Evolutionary conservation across 2,888 invertebrate species (phyloP).

Genomic region (Athrips mouffetella): DNA sequence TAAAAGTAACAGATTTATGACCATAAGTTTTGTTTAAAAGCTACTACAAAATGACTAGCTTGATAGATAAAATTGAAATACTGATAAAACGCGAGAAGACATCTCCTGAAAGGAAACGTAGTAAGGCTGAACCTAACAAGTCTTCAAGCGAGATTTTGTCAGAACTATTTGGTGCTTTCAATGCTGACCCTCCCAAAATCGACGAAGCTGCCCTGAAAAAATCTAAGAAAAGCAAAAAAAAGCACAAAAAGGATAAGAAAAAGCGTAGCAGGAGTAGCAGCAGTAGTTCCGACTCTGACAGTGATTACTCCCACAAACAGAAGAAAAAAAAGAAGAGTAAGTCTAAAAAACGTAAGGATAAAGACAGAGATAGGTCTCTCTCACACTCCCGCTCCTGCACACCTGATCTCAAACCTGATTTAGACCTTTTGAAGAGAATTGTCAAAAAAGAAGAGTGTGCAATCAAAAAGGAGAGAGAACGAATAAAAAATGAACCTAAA

Average conservation of each 20-base stretch:
- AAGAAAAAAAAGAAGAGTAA: conserved; percentile 79
- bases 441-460: conserved; percentile 38
- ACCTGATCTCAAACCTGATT: conserved; percentile 46
- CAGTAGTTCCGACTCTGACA: conserved; percentile 57
- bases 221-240: conserved; percentile 78
- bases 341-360: conserved; percentile 49
- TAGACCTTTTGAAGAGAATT: conserved; percentile 29
- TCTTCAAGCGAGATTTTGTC: conserved; percentile 89
- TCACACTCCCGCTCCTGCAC: conserved; percentile 43
- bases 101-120: conserved; percentile 58
- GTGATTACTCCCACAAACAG: conserved; percentile 73
- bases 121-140: conserved; percentile 72
- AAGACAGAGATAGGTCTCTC: conserved; percentile 37
- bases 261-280: conserved; percentile 66
- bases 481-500: conserved; percentile 34
- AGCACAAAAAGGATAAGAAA: conserved; percentile 80
- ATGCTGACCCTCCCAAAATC: conserved; percentile 83
- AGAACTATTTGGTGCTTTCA: conserved; percentile 88
- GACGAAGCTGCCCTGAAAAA: conserved; percentile 58
- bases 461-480: conserved; percentile 35
- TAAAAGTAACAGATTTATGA: too few relatives aligned
- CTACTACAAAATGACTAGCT: too few relatives aligned
- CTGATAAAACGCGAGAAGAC: conserved; percentile 68
- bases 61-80: conserved; percentile 67
- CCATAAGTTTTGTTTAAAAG: too few relatives aligned